A percentile compares a stretch with the other conserved stretches of the same genome.
Conservation (phyloP, 2,113 vertebrate species). For the Semnopithecus entellus region DNA sequence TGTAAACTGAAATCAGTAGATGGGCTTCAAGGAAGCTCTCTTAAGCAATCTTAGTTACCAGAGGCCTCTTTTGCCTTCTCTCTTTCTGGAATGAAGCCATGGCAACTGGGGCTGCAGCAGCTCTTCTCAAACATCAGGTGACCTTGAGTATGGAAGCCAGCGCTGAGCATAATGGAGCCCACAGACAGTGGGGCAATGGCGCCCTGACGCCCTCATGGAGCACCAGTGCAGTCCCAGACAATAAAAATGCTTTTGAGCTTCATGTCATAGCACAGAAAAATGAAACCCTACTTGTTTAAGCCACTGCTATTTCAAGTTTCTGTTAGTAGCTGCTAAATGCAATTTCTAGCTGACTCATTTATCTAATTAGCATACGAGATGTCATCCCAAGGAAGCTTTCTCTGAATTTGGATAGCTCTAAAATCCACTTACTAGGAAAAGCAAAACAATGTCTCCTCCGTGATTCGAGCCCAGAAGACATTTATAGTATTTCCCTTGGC, state of each 20-base stretch:
- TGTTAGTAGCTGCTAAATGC: conserved; percentile 5
- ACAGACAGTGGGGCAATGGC: not conserved
- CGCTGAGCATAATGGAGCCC: not conserved
- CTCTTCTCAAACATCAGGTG: not conserved
- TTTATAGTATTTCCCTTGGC: not conserved
- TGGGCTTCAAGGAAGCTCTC: not conserved
- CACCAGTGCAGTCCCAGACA: not conserved
- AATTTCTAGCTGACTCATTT: conserved; percentile 36
- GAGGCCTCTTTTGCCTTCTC: not conserved
- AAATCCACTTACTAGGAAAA: conserved; percentile 38
- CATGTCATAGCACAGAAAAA: not conserved
- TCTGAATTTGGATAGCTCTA: not conserved
- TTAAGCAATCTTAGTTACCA: not conserved
- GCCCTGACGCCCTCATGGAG: not conserved
- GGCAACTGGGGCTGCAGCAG: not conserved
- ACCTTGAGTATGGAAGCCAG: not conserved
- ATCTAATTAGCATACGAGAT: conserved; percentile 45
- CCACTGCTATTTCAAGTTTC: not conserved
- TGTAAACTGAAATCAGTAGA: not conserved
- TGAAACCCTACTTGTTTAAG: not conserved
- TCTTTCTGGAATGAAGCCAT: not conserved
- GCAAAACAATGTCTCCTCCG: not conserved
- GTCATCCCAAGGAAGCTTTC: not conserved
- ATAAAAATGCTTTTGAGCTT: not conserved
- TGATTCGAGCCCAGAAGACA: not conserved